These are phyloP conservation scores for Lytechinus pictus DNA, from an alignment of 35 echinoderm and acorn worm species.

Conservation along the genomic window DNA sequence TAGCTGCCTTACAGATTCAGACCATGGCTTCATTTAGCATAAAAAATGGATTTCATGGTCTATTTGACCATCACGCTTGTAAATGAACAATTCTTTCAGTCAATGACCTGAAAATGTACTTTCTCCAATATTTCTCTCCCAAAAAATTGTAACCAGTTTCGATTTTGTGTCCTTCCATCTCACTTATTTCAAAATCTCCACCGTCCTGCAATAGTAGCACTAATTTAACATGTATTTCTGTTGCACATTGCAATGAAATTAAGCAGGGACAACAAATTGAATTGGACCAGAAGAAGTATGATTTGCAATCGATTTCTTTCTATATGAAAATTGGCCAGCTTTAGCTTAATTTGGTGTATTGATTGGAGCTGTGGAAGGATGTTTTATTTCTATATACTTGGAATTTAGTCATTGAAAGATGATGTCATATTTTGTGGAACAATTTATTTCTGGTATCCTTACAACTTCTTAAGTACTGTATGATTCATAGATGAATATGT, in stretches of 20 bases:
- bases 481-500: not conserved
- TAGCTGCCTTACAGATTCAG: not conserved
- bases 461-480: not conserved
- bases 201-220: not conserved
- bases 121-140: not conserved
- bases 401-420: not conserved
- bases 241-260: not conserved
- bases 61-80: not conserved
- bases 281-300: not conserved
- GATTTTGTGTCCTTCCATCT: not conserved
- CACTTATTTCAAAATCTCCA: not conserved
- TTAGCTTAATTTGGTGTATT: not conserved
- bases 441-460: not conserved
- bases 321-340: not conserved
- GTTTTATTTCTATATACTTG: not conserved
- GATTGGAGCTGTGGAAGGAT: not conserved
- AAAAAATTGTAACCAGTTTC: not conserved
- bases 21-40: not conserved
- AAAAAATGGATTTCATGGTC: not conserved
- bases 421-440: not conserved
- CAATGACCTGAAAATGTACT: not conserved
- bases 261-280: not conserved
- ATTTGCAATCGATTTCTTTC: not conserved
- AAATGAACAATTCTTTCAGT: slow-evolving; percentile 14
- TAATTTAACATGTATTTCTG: not conserved